Evolutionary conservation across 1,140 invertebrate genomes (phyloP).

Genomic region (Lordiphosa clarofinis): DNA sequence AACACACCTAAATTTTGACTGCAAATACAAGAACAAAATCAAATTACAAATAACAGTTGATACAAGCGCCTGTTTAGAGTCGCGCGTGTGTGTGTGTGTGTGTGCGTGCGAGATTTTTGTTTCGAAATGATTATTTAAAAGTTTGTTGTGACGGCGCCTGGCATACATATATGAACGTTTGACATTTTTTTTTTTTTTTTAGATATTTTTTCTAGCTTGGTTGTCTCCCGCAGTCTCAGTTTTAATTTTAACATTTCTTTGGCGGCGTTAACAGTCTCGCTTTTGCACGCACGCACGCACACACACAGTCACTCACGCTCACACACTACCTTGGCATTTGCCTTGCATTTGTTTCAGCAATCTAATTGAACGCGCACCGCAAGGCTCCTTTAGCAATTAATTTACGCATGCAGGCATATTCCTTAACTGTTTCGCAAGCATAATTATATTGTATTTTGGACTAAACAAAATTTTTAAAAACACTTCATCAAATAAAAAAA

Average conservation of each 20-base stretch:
- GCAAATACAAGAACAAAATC: too few relatives aligned
- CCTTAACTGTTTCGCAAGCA: conserved; percentile 15
- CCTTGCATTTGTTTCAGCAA: conserved; percentile 6
- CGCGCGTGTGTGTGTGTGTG: conserved; percentile 8
- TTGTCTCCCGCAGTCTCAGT: conserved; percentile 14
- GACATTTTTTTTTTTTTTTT: conserved; percentile 3
- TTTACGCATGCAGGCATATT: too few relatives aligned
- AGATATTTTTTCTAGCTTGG: conserved; percentile 16
- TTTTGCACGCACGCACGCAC: background rate
- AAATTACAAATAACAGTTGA: too few relatives aligned
- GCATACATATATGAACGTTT: conserved; percentile 8
- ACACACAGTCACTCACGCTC: conserved; percentile 16
- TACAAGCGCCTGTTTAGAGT: conserved; percentile 4
- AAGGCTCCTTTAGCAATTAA: conserved; percentile 2
- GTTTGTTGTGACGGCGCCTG: background rate
- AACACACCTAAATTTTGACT: too few relatives aligned
- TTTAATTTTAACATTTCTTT: conserved; percentile 2
- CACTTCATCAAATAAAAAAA: conserved; percentile 56
- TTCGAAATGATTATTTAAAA: too few relatives aligned
- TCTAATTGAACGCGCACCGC: conserved; percentile 29
- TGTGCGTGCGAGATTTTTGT: background rate
- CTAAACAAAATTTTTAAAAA: conserved; percentile 30
- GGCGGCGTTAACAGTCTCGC: conserved; percentile 9
- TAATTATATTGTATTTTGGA: conserved; percentile 7
- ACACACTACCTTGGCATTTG: conserved; percentile 43